phyloP scores from a whole-genome alignment of 2,888 invertebrate genomes.

The Pediacus dermestoides region DNA sequence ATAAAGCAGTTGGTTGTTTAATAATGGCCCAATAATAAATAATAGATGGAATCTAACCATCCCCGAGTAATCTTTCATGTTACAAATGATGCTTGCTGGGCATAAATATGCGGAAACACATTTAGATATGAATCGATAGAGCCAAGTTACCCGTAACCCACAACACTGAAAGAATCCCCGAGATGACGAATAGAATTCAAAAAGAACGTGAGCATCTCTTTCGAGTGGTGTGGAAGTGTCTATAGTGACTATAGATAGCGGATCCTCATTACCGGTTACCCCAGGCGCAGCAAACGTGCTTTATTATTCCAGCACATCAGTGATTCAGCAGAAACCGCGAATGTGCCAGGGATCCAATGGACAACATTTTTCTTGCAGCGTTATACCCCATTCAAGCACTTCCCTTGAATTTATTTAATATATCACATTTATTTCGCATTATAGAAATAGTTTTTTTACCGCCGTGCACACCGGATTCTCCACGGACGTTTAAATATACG shows the following conservation, averaged over 20 bases:
- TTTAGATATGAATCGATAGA: slow-evolving; percentile 7
- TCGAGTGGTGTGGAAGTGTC: slow-evolving; percentile 31
- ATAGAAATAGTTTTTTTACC: slow-evolving; percentile 17
- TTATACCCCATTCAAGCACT: slow-evolving; percentile 19
- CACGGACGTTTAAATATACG: no score
- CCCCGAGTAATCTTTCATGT: slow-evolving; percentile 6
- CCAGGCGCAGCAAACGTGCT: slow-evolving; percentile 37
- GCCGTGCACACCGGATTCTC: no score
- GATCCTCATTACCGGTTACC: slow-evolving; percentile 38
- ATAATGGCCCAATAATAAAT: slow-evolving; percentile 12
- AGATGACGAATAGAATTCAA: slow-evolving; percentile 19
- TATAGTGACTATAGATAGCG: slow-evolving; percentile 40
- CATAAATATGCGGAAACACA: slow-evolving; percentile 1
- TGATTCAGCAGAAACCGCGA: slow-evolving; percentile 42
- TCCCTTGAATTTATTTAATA: slow-evolving; percentile 29
- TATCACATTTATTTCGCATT: slow-evolving; percentile 28
- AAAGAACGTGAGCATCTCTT: slow-evolving; percentile 28
- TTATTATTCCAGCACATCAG: slow-evolving; percentile 42
- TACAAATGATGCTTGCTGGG: slow-evolving; percentile 9
- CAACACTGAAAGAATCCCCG: slow-evolving; percentile 2
- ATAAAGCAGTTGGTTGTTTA: slow-evolving; percentile 10
- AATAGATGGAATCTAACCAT: slow-evolving; percentile 10
- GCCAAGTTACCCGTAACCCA: no score
- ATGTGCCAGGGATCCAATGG: slow-evolving; percentile 23
- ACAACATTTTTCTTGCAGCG: slow-evolving; percentile 23